Evolutionary conservation across 2,113 vertebrate species (phyloP), one percentile per base, ranked within the genome.

Genomic region (Reinhardtius hippoglossoides): DNA sequence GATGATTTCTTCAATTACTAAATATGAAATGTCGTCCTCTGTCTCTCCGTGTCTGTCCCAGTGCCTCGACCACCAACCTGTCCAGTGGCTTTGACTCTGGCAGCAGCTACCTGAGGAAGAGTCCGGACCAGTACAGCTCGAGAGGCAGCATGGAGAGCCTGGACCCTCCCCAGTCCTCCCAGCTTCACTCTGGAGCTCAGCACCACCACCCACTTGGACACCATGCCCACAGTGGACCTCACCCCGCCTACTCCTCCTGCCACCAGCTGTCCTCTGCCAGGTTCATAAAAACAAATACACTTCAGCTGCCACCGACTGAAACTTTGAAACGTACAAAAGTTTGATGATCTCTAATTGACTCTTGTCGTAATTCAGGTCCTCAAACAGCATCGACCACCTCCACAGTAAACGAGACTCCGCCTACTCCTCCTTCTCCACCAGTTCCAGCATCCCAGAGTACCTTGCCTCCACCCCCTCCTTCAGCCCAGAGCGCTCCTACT

Each of bases 371-470:
- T 96, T 93, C 89, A 99, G 98, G 87, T 98, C 97, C 18, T 97
- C 96, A 66, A 96, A 95, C 90, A 98, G 97, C 93, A 98, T 97
- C 2, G 97, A 99, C 86, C 97, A 97, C 83, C 92, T 98, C 54
- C 97, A 98, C 91, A 97, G 92, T 95, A 99, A 99, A 88, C 95
- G 97, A 48, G 98, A 99, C 90, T 99, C 98, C 0, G 97, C 98
- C 2, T 99, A 99, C 81, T 97, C 96, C 81, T 99, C 98, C 70
- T 98, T 98, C 90, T 99, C 98, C 74, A 98, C 97, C 82, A 97
- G 95, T 77, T 97, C 97, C 14, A 98, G 97, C 84, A 95, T 96
- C 74, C 96, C 97, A 0, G 98, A 99, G 78, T 98, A 97, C 69
- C 94, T 96, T 0, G 76, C 87, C 0, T 90, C 94, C 14, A 79